These are phyloP conservation scores for Dolichotis patagonum DNA, from an alignment of 2,113 vertebrate genomes.

Conservation along the genomic window DNA sequence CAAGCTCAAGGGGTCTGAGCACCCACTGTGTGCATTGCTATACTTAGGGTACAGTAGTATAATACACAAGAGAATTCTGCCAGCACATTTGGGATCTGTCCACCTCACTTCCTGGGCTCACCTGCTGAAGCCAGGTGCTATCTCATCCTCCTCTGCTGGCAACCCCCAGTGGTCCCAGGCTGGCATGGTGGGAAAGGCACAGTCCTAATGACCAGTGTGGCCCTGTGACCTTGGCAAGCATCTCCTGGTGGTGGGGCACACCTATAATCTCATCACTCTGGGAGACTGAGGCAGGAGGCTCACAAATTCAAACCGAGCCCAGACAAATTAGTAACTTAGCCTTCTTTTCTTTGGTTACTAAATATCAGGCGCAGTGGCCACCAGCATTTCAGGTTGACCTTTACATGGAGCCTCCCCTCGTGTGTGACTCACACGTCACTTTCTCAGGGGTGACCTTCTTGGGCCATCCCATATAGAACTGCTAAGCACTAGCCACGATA, in stretches of 20 bases:
- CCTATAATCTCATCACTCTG: not conserved
- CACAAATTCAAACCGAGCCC: not conserved
- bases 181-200: not conserved
- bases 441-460: not conserved
- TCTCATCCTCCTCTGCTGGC: not conserved
- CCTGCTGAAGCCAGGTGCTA: fast-evolving
- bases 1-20: not conserved
- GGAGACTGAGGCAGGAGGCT: not conserved
- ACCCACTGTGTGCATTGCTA: not conserved
- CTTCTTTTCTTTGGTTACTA: not conserved
- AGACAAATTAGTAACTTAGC: not conserved
- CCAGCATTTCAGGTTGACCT: not conserved
- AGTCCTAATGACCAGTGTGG: not conserved
- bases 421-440: not conserved
- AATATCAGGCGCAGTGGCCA: not conserved
- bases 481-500: not conserved
- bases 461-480: not conserved
- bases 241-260: not conserved
- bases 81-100: fast-evolving
- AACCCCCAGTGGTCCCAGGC: fast-evolving
- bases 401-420: not conserved
- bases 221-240: not conserved
- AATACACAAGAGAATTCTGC: no score
- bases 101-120: fast-evolving
- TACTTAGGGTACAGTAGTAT: not conserved